Conservation (phyloP, 2,888 invertebrate genomes). For the Eurytoma californica region DNA sequence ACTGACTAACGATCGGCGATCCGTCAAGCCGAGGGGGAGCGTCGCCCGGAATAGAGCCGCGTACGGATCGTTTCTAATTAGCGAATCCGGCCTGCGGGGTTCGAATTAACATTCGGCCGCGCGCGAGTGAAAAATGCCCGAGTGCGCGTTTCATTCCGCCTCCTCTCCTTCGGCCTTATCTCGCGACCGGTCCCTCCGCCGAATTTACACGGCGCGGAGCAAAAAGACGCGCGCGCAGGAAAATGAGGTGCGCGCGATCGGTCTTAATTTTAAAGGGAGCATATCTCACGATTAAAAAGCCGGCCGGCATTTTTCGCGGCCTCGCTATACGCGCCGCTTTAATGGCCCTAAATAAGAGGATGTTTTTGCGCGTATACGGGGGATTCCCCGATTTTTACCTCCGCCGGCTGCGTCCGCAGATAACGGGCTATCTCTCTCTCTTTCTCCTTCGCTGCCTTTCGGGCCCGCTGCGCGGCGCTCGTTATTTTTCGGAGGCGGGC, state of each 20-base stretch:
- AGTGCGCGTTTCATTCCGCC: conserved; percentile 16
- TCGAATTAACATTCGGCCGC: conserved; percentile 71
- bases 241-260: conserved; percentile 17
- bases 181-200: conserved; percentile 18
- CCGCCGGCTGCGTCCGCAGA: conserved; percentile 5
- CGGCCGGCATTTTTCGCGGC: too few relatives aligned
- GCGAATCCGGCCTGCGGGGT: conserved; percentile 63
- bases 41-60: conserved; percentile 60
- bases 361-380: background rate
- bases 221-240: background rate
- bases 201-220: conserved; percentile 5
- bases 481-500: conserved; percentile 20
- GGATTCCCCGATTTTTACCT: conserved; percentile 10
- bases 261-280: conserved; percentile 36
- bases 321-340: background rate
- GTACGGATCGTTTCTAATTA: conserved; percentile 69
- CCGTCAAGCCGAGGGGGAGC: conserved; percentile 60
- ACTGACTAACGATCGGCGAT: conserved; percentile 62
- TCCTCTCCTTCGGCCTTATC: conserved; percentile 1
- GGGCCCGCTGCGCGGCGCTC: background rate
- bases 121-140: conserved; percentile 58
- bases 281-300: conserved; percentile 29
- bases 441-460: background rate
- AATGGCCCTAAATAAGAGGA: conserved; percentile 33
- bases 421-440: conserved; percentile 16